Evolutionary conservation across 2,797 vertebrate species (phyloP), one percentile per base, ranked within the genome.

Genomic region (Perodicticus potto): DNA sequence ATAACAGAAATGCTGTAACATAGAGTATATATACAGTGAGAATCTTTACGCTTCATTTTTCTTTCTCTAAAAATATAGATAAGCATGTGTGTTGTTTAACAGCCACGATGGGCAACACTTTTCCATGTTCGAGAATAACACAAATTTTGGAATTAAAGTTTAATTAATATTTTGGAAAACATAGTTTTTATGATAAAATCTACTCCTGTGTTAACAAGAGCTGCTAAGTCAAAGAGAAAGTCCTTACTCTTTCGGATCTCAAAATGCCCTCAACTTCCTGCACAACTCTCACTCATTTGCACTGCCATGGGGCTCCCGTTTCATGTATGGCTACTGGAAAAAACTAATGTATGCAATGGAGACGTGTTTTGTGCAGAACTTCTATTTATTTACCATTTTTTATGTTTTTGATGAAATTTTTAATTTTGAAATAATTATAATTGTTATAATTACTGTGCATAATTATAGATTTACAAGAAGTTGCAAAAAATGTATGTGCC

Each of bases 61-160:
- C 43, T 83, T 81, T 91, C 78, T 93, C 61, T 93, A 43, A 61
- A 93, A 92, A 27, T 49, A 69, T 53, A 40, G 25, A 37, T 72
- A 94, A 45, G 20, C 20, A 17, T 1, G 1, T 53, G 2, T 89
- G 37, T 34, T 82, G 34, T 90, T 89, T 61, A 65, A 69, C 0
- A 78, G 16, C 22, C 6, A 29, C 23, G 34, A 59, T 27, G 27
- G 65, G 29, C 32, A 81, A 81, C 1, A 1, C 59, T 25, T 61
- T 63, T 82, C 25, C 34, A 57, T 90, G 67, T 80, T 89, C 69
- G 70, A 93, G 53, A 82, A 57, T 29, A 70, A 70, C 86, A 86
- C 86, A 77, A 80, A 72, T 65, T 69, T 76, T 86, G 61, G 69
- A 43, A 29, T 70, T 77, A 73, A 92, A 74, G 10, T 93, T 72